Evolutionary conservation across 53 echinoderm and acorn worm genomes (phyloP), one percentile per base, ranked within the genome.

Genomic region (Holothuria scabra): DNA sequence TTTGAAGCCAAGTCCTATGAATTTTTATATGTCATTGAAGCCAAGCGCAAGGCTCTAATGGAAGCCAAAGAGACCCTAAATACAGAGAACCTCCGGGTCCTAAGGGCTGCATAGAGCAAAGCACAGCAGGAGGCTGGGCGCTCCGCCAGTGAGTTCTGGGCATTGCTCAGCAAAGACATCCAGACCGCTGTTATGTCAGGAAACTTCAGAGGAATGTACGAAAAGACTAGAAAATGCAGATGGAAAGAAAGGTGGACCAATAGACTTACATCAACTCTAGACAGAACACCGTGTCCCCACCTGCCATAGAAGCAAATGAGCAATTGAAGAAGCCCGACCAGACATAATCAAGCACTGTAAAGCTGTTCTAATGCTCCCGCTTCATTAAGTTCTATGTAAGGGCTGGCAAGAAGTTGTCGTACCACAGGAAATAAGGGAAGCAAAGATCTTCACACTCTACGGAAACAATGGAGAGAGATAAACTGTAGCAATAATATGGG

Each of bases 1-100:
- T 90, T 90, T 83, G 86, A 65, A 30, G 90, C 86, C 56, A 83
- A 87, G 41, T 80, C 58, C 3, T 46, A 12, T 35, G 82, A 68
- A 22, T 67, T 89, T 83, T 30, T 26, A 18, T 79, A 83, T 22
- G 84, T 83, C 71, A 83, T 92, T 76, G 79, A 83, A 83, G 72
- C 92, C 48, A 92, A 86, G 65, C 67, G 46, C 20, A 33, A 76
- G 4, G 61, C 86, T 3, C 83, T 74, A 31, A 33, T 37, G 2
- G 79, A 75, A 26, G 74, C 88, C 76, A 91, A 85, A 56, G 56
- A 49, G 5, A 55, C 65, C 49, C 88, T 74, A 63, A 58, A 23
- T 21, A 69, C 64, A 34, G 66, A n/a, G 67, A 85, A 9, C 1
- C 70, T 83, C 18, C 65, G 75, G 46, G 34, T 30, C 29, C 30